phyloP scores from a whole-genome alignment of 1,140 invertebrate species.

The Rhysida immarginata region DNA sequence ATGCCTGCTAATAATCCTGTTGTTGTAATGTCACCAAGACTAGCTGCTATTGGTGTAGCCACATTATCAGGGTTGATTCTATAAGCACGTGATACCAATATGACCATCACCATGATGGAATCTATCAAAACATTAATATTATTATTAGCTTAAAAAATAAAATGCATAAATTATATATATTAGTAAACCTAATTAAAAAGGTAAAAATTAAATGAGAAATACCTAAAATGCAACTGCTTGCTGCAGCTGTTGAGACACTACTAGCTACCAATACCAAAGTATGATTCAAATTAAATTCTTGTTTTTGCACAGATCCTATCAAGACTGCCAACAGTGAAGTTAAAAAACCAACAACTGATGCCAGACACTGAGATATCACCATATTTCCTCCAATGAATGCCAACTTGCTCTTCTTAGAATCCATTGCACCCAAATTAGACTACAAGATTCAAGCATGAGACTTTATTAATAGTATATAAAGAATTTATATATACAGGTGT shows the following conservation, averaged over 20 bases:
- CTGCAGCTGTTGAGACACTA: constrained; percentile 73
- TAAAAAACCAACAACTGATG: constrained; percentile 79
- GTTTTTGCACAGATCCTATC: constrained; percentile 64
- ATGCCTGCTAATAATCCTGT: constrained; percentile 66
- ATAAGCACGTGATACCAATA: constrained; percentile 53
- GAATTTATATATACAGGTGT: too few species aligned
- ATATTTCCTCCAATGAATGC: constrained; percentile 70
- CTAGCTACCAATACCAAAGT: constrained; percentile 69
- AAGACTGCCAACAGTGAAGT: constrained; percentile 70
- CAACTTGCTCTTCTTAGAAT: constrained; percentile 44
- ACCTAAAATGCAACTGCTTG: constrained; percentile 77
- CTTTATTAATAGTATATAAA: too few species aligned
- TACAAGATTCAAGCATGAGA: too few species aligned
- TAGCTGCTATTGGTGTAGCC: constrained; percentile 90
- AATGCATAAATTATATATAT: too few species aligned
- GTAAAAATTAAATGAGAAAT: background rate
- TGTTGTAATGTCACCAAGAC: constrained; percentile 81
- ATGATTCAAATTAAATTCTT: constrained; percentile 64
- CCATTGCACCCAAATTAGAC: constrained; percentile 68
- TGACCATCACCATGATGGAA: constrained; percentile 63
- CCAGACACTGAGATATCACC: constrained; percentile 78
- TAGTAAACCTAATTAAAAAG: background rate
- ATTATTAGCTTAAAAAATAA: too few species aligned
- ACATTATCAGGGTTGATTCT: constrained; percentile 93
- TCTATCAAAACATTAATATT: too few species aligned